Conservation (phyloP, 2,797 vertebrate genomes). For the Gambelia wislizenii region DNA sequence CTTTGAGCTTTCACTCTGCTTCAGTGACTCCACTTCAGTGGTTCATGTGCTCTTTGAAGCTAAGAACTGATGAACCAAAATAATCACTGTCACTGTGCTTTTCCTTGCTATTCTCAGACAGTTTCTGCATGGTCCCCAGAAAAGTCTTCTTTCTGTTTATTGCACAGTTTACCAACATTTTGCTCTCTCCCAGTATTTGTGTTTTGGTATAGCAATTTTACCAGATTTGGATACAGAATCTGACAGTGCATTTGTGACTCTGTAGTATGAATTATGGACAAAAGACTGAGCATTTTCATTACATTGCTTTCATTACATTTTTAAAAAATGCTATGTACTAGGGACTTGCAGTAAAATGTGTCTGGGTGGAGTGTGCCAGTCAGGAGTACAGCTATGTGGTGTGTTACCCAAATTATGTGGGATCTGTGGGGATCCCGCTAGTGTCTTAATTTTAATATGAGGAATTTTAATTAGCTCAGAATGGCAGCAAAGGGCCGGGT, state of each 20-base stretch:
- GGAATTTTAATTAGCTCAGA: too few relatives aligned
- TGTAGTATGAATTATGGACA: not conserved
- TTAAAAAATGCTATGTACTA: not conserved
- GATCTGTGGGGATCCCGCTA: too few relatives aligned
- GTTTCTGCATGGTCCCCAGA: not conserved
- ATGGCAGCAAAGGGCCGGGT: too few relatives aligned
- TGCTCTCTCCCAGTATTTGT: not conserved
- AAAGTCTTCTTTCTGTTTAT: not conserved
- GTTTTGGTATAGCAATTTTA: not conserved
- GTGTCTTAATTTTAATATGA: too few relatives aligned
- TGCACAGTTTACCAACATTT: not conserved
- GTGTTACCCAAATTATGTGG: too few relatives aligned
- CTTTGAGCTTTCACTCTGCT: conserved; percentile 41
- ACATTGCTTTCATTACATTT: not conserved
- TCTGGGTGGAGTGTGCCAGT: not conserved
- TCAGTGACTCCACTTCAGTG: conserved; percentile 22
- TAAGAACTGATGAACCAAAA: not conserved
- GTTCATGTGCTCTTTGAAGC: conserved; percentile 28
- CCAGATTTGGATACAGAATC: not conserved
- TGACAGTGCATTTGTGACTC: not conserved
- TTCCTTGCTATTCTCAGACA: not conserved
- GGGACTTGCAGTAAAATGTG: not conserved
- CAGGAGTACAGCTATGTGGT: too few relatives aligned
- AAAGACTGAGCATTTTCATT: not conserved
- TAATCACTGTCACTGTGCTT: conserved; percentile 31